These are phyloP conservation scores for Cantharis flavilabris DNA, from an alignment of 2,888 invertebrate genomes.

Conservation along the genomic window DNA sequence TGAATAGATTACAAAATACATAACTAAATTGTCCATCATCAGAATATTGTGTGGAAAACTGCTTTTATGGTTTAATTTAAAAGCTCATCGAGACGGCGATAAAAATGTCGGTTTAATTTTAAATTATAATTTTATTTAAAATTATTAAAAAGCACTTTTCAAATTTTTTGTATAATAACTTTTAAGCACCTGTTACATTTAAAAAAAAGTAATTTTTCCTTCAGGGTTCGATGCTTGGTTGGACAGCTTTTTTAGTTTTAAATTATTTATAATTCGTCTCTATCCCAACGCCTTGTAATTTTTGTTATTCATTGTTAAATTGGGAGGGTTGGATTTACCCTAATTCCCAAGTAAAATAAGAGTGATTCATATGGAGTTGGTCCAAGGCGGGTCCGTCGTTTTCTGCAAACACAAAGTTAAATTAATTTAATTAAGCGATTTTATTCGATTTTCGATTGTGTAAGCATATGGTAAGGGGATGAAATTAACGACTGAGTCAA, in stretches of 20 bases:
- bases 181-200: not conserved
- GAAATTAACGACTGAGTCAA: slow-evolving; percentile 28
- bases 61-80: not conserved
- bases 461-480: slow-evolving; percentile 26
- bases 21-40: not conserved
- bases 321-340: not conserved
- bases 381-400: slow-evolving; percentile 1
- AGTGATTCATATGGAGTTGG: slow-evolving; percentile 19
- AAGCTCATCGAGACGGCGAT: not conserved
- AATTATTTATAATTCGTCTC: not conserved
- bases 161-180: not conserved
- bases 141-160: not conserved
- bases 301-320: slow-evolving; percentile 2
- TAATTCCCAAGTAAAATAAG: slow-evolving; percentile 13
- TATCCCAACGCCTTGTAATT: not conserved
- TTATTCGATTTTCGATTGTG: slow-evolving; percentile 25
- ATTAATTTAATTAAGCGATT: slow-evolving; percentile 27
- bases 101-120: not conserved
- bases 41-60: not conserved
- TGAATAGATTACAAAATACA: not conserved
- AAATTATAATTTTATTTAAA: not conserved
- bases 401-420: slow-evolving; percentile 23
- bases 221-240: not conserved
- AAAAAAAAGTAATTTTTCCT: not conserved
- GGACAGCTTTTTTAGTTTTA: not conserved